phyloP scores from a whole-genome alignment of 2,888 invertebrate genomes.

The Therioaphis trifolii region DNA sequence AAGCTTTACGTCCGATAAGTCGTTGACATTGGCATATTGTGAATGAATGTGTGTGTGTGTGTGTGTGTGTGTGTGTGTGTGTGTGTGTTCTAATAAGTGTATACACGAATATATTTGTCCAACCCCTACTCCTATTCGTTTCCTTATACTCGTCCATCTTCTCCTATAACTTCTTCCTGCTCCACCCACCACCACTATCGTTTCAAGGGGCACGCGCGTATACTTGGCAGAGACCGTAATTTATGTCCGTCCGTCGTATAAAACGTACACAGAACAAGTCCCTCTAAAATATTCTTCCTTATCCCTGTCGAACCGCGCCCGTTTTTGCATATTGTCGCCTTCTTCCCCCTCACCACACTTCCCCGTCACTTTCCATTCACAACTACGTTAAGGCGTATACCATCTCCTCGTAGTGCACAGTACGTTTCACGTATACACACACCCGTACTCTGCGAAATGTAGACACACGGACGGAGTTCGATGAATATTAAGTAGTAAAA shows the following conservation, averaged over 20 bases:
- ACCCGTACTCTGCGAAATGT: too few relatives aligned
- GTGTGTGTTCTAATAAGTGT: too few relatives aligned
- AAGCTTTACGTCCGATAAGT: background rate
- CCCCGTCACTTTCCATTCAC: too few relatives aligned
- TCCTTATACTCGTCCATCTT: too few relatives aligned
- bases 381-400: conserved; percentile 1
- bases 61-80: background rate
- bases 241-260: conserved; percentile 19
- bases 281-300: background rate
- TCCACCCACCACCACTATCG: background rate
- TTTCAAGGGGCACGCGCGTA: background rate
- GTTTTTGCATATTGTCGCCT: conserved; percentile 3
- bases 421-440: background rate
- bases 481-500: conserved; percentile 53
- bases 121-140: background rate
- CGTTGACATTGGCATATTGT: background rate
- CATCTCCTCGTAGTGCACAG: background rate
- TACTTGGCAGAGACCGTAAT: conserved; percentile 45
- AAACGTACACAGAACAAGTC: background rate
- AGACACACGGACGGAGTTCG: background rate
- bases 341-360: too few relatives aligned
- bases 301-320: conserved; percentile 23
- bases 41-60: too few relatives aligned
- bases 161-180: background rate
- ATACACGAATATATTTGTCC: too few relatives aligned